phyloP scores from a whole-genome alignment of 1,140 invertebrate genomes.

The Helicoverpa armigera region DNA sequence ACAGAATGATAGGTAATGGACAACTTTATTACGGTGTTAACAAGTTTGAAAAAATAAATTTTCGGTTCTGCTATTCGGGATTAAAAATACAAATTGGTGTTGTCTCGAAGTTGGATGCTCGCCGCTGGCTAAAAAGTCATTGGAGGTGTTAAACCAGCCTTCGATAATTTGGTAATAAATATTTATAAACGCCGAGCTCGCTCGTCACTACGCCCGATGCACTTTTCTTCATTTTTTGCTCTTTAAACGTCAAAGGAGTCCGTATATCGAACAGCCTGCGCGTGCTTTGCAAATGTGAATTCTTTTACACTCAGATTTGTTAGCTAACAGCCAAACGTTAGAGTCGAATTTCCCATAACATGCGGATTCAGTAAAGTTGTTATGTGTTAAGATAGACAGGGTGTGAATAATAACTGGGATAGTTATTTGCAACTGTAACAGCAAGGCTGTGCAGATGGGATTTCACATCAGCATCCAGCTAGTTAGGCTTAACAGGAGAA shows the following conservation, averaged over 20 bases:
- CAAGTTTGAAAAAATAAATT: constrained; percentile 57
- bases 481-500: constrained; percentile 57
- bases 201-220: constrained; percentile 65
- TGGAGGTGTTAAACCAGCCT: constrained; percentile 66
- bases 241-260: constrained; percentile 66
- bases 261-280: constrained; percentile 45
- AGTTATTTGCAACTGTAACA: constrained; percentile 71
- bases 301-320: constrained; percentile 2
- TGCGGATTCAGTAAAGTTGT: constrained; percentile 5
- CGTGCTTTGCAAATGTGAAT: constrained; percentile 28
- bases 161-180: constrained; percentile 82
- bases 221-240: constrained; percentile 60
- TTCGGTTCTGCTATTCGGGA: constrained; percentile 45
- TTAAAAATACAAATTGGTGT: constrained; percentile 56
- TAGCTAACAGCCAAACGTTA: neutral
- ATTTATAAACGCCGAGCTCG: constrained; percentile 77
- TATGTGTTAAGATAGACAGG: constrained; percentile 11
- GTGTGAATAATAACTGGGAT: constrained; percentile 74
- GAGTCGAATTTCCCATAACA: constrained; percentile 43
- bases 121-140: constrained; percentile 62
- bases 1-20: constrained; percentile 66
- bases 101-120: constrained; percentile 55
- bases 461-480: constrained; percentile 65
- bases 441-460: constrained; percentile 66
- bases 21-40: constrained; percentile 70